Evolutionary conservation across 2,113 vertebrate species (phyloP).

Genomic region (Channa maculata): DNA sequence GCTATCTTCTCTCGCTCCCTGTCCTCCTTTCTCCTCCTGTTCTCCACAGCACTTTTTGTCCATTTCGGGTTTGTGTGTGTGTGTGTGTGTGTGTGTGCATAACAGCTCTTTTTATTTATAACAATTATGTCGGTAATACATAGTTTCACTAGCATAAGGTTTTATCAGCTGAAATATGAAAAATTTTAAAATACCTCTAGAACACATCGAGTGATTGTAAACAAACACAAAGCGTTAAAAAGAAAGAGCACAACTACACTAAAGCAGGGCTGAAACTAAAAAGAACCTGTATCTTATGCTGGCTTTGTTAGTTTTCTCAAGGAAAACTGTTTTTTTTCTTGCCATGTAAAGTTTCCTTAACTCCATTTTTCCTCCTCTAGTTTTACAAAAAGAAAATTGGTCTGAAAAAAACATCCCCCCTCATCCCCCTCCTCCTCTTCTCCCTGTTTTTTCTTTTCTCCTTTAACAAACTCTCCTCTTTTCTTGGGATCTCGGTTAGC

Average conservation of each 20-base stretch:
- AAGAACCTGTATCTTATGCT: not conserved
- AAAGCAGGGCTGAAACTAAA: not conserved
- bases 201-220: not conserved
- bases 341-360: slow-evolving; percentile 60
- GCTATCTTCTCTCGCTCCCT: slow-evolving; percentile 52
- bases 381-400: slow-evolving; percentile 47
- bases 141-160: not conserved
- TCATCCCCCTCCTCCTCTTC: not conserved
- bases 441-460: slow-evolving; percentile 54
- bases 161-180: not conserved
- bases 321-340: slow-evolving; percentile 64
- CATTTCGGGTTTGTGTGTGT: slow-evolving; percentile 8
- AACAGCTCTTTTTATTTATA: slow-evolving; percentile 43
- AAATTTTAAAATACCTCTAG: not conserved
- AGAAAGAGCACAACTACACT: slow-evolving; percentile 7
- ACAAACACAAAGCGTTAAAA: not conserved
- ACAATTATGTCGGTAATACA: not conserved
- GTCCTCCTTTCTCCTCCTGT: slow-evolving; percentile 40
- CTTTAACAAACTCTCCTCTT: slow-evolving; percentile 77
- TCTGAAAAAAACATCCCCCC: slow-evolving; percentile 12
- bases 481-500: slow-evolving; percentile 65
- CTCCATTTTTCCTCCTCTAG: slow-evolving; percentile 22
- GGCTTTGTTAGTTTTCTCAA: not conserved
- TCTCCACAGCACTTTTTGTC: slow-evolving; percentile 21
- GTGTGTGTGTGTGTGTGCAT: not conserved